Evolutionary conservation across 2,113 vertebrate genomes (phyloP).

Genomic region (Pseudopodoces humilis): DNA sequence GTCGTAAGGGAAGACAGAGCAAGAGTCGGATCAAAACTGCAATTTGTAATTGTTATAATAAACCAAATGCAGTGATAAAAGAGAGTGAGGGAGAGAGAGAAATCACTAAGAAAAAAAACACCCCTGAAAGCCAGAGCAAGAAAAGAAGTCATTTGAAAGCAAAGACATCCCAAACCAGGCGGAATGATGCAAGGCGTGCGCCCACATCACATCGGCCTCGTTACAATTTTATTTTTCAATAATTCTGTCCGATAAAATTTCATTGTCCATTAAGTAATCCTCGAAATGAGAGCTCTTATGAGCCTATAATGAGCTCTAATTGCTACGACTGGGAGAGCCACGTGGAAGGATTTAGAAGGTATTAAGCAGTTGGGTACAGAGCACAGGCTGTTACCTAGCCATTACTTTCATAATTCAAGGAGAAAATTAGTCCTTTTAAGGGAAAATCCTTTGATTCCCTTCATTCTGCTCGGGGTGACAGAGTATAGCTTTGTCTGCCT

Average conservation of each 20-base stretch:
- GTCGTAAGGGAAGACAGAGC: not conserved
- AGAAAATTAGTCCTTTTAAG: constrained; percentile 99
- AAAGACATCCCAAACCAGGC: constrained; percentile 73
- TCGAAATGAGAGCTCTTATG: constrained; percentile 97
- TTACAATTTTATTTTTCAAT: constrained; percentile 91
- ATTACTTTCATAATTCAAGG: constrained; percentile 99
- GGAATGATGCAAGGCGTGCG: constrained; percentile 84
- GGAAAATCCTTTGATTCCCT: constrained; percentile 89
- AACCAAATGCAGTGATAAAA: constrained; percentile 72
- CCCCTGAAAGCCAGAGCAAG: constrained; percentile 2
- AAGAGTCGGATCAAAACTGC: constrained; percentile 77
- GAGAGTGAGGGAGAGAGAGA: not conserved
- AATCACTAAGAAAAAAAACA: not conserved
- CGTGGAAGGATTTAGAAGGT: constrained; percentile 99
- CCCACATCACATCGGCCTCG: constrained; percentile 78
- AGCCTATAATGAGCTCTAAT: constrained; percentile 99
- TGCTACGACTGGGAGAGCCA: constrained; percentile 94
- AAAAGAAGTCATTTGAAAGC: constrained; percentile 59
- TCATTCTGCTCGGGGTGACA: constrained; percentile 85
- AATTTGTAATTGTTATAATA: constrained; percentile 89
- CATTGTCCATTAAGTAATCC: constrained; percentile 99
- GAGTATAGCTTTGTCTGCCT: constrained; percentile 81
- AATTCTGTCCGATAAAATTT: constrained; percentile 97
- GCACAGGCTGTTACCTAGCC: constrained; percentile 98
- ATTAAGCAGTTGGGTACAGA: constrained; percentile 97